phyloP scores from a whole-genome alignment of 2,888 invertebrate genomes.

The Augiades crinisus region DNA sequence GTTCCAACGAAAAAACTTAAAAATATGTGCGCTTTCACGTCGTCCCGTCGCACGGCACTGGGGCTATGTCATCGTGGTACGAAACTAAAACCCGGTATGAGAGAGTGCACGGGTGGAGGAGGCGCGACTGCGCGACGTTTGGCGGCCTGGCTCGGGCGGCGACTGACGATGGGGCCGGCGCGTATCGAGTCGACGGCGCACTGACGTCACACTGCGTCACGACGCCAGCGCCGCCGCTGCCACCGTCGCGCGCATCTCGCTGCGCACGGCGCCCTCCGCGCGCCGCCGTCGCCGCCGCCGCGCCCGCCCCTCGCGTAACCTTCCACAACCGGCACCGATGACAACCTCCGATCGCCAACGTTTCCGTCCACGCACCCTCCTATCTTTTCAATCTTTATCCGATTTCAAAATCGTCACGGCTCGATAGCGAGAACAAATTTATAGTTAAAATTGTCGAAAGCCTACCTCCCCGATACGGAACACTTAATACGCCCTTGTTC shows the following conservation, averaged over 20 bases:
- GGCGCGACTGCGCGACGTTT: slow-evolving; percentile 72
- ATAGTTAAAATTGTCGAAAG: not conserved
- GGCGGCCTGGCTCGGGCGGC: slow-evolving; percentile 78
- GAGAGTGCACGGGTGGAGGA: slow-evolving; percentile 68
- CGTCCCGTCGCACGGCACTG: slow-evolving; percentile 74
- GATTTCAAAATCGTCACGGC: slow-evolving; percentile 25
- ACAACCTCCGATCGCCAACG: slow-evolving; percentile 61
- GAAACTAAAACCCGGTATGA: slow-evolving; percentile 79
- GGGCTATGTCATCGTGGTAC: slow-evolving; percentile 77
- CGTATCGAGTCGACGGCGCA: slow-evolving; percentile 85
- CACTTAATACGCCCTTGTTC: not conserved
- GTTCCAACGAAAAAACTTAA: slow-evolving; percentile 75
- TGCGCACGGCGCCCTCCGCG: slow-evolving; percentile 43
- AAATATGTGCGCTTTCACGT: slow-evolving; percentile 76
- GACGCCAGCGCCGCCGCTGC: slow-evolving; percentile 75
- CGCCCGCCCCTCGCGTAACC: slow-evolving; percentile 67
- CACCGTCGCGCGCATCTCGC: slow-evolving; percentile 59
- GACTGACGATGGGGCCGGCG: slow-evolving; percentile 81
- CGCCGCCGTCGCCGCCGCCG: slow-evolving; percentile 48
- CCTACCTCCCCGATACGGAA: not conserved
- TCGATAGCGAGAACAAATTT: not conserved
- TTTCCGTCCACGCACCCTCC: slow-evolving; percentile 43
- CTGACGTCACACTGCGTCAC: slow-evolving; percentile 87
- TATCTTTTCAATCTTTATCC: slow-evolving; percentile 26
- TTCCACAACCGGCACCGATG: slow-evolving; percentile 63